Percentiles rank a stretch among this genome's conserved stretches.
phyloP scores from a whole-genome alignment of 2,797 vertebrate species.

The Meda fulgida region DNA sequence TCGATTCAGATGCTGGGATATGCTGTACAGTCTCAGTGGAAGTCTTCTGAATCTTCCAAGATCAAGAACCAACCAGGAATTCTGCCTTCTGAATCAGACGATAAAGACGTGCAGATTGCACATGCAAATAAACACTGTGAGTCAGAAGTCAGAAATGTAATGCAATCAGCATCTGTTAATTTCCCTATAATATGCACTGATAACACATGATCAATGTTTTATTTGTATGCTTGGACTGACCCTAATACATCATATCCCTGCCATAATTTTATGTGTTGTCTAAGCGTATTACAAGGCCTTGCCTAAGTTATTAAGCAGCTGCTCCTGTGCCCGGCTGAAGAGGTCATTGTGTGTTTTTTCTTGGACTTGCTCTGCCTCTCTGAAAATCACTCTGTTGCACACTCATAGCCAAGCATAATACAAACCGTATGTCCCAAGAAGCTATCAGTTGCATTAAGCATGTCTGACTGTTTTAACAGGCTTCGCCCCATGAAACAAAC shows the following conservation, averaged over 20 bases:
- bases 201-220: conserved; percentile 87
- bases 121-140: not conserved
- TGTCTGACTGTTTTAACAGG: conserved; percentile 85
- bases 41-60: too few species aligned
- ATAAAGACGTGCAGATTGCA: not conserved
- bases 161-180: conserved; percentile 87
- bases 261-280: conserved; percentile 88
- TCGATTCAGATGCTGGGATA: too few species aligned
- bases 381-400: conserved; percentile 79
- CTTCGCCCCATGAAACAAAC: conserved; percentile 58
- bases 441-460: conserved; percentile 75
- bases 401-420: conserved; percentile 85
- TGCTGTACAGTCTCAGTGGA: too few species aligned
- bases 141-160: conserved; percentile 56
- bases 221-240: conserved; percentile 87
- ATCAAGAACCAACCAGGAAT: not conserved
- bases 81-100: not conserved
- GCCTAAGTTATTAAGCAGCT: conserved; percentile 92
- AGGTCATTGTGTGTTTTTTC: conserved; percentile 79
- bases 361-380: conserved; percentile 62
- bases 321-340: conserved; percentile 84
- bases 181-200: conserved; percentile 81
- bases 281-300: conserved; percentile 82
- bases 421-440: conserved; percentile 79
- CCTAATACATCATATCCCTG: conserved; percentile 88